Conservation (phyloP, 2,888 invertebrate species). For the Caenorhabditis panamensis region DNA sequence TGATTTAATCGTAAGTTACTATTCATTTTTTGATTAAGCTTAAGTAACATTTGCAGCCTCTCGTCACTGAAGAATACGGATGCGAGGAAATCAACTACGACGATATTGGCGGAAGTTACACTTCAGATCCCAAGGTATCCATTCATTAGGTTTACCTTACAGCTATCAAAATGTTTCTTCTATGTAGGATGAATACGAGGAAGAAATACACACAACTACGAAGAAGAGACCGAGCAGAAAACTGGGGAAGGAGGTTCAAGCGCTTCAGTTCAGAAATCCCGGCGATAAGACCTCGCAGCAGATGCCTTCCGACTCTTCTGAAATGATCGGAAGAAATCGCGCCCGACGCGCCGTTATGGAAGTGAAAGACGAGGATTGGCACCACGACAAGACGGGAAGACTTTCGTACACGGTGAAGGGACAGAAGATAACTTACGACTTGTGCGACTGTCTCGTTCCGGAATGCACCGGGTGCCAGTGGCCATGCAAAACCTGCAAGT, state of each 20-base stretch:
- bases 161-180: no score
- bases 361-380: not conserved
- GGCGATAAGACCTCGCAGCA: constrained; percentile 38
- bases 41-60: no score
- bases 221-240: not conserved
- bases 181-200: no score
- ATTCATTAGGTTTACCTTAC: no score
- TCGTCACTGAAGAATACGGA: no score
- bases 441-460: constrained; percentile 41
- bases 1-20: not conserved
- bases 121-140: no score
- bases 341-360: constrained; percentile 2
- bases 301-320: constrained; percentile 25
- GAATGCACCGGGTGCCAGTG: constrained; percentile 50
- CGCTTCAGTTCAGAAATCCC: constrained; percentile 36
- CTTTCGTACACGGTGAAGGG: constrained; percentile 15
- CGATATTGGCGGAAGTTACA: constrained; percentile 9
- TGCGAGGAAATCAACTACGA: constrained; percentile 26
- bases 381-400: constrained; percentile 38
- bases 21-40: no score
- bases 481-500: constrained; percentile 46
- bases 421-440: constrained; percentile 8
- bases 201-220: no score
- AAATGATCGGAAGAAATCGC: constrained; percentile 23
- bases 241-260: constrained; percentile 19